A percentile compares a stretch with the other conserved stretches of the same genome.
Evolutionary conservation across 2,797 vertebrate genomes (phyloP).

Genomic region (Karalla daura): DNA sequence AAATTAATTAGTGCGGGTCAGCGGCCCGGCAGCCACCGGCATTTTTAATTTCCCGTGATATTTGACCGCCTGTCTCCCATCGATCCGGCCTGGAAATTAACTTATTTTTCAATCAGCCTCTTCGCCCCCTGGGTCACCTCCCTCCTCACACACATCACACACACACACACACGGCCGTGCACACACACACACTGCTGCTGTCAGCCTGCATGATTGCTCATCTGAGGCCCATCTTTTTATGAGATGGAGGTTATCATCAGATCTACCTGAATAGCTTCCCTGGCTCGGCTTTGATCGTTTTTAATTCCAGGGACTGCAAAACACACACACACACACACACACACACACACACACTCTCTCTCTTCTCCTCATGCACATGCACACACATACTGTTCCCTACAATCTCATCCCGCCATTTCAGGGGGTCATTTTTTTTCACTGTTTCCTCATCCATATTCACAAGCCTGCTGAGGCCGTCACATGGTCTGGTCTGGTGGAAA

Average conservation of each 20-base stretch:
- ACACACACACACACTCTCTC: constrained; percentile 31
- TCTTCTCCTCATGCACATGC: constrained; percentile 31
- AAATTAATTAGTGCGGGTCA: constrained; percentile 97
- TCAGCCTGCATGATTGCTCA: constrained; percentile 93
- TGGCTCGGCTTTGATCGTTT: constrained; percentile 80
- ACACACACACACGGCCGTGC: constrained; percentile 40
- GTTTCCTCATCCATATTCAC: constrained; percentile 79
- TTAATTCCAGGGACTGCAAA: constrained; percentile 73
- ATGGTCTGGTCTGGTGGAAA: constrained; percentile 59
- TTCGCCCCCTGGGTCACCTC: constrained; percentile 90
- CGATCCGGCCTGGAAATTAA: constrained; percentile 99
- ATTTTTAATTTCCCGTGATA: constrained; percentile 99
- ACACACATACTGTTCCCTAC: constrained; percentile 25
- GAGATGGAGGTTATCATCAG: constrained; percentile 83
- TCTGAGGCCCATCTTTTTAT: constrained; percentile 88
- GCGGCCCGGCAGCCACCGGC: constrained; percentile 86
- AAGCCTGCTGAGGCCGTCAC: constrained; percentile 63
- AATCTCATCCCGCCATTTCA: constrained; percentile 66
- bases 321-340: constrained; percentile 34
- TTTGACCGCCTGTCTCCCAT: constrained; percentile 97
- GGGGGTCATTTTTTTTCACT: constrained; percentile 49
- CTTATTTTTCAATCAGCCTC: constrained; percentile 99
- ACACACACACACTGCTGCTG: constrained; percentile 86
- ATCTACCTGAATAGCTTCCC: constrained; percentile 82
- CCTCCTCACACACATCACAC: constrained; percentile 63